Conservation (phyloP, 2,797 vertebrate species). For the Steatocranus sp. region DNA sequence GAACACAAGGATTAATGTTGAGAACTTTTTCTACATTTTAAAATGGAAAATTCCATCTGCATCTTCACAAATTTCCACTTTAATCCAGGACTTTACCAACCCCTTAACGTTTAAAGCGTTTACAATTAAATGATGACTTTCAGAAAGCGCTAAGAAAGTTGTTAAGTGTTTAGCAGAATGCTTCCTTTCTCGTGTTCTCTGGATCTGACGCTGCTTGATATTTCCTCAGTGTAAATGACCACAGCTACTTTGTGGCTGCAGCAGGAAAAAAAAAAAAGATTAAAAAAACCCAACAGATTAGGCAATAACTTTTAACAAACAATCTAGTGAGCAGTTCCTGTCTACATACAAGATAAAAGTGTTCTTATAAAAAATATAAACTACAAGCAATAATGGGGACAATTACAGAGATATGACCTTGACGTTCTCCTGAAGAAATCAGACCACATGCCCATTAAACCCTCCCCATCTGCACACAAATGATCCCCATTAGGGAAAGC, state of each 20-base stretch:
- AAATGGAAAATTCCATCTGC: background rate
- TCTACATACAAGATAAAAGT: slow-evolving; percentile 1
- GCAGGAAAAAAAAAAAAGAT: background rate
- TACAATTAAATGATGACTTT: slow-evolving; percentile 28
- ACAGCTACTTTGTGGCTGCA: slow-evolving; percentile 21
- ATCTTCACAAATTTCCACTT: background rate
- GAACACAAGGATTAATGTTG: background rate
- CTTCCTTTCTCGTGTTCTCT: background rate
- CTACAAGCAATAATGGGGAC: background rate
- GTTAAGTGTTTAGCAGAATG: background rate
- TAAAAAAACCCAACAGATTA: background rate
- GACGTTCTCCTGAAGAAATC: background rate
- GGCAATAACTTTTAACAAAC: background rate
- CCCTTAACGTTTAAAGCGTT: slow-evolving; percentile 7
- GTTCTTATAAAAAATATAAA: slow-evolving; percentile 13
- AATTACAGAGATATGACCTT: background rate
- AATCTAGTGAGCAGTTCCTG: slow-evolving; percentile 1
- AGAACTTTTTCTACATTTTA: background rate
- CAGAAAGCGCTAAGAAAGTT: slow-evolving; percentile 34
- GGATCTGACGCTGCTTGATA: slow-evolving; percentile 1
- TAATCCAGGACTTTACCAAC: background rate
- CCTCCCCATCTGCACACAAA: background rate
- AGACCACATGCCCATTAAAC: background rate
- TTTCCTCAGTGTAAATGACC: slow-evolving; percentile 30
- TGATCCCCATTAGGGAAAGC: background rate